Evolutionary conservation across 2,888 invertebrate genomes (phyloP).

Genomic region (Sarcophaga caerulescens): DNA sequence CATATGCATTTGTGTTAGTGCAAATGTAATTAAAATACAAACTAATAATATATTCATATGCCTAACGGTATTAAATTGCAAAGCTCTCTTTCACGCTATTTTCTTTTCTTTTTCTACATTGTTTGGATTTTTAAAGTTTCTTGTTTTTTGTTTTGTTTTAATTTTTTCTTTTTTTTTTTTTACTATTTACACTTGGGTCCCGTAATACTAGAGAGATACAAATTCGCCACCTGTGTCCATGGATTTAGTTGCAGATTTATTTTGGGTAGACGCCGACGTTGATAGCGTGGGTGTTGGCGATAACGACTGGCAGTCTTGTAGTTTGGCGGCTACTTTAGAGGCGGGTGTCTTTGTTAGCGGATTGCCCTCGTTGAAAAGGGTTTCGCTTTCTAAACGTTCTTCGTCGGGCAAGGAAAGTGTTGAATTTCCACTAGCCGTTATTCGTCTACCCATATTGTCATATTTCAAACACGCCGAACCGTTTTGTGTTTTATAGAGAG

Average conservation of each 20-base stretch:
- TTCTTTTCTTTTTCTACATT: background rate
- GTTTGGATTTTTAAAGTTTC: background rate
- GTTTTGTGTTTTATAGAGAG: slow-evolving; percentile 69
- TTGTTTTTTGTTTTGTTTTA: background rate
- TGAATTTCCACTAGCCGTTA: slow-evolving; percentile 94
- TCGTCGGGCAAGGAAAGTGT: slow-evolving; percentile 90
- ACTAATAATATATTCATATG: slow-evolving; percentile 26
- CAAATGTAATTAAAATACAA: slow-evolving; percentile 45
- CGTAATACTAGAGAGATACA: slow-evolving; percentile 81
- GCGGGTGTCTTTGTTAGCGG: slow-evolving; percentile 70
- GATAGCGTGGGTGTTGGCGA: slow-evolving; percentile 60
- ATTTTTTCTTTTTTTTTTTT: background rate
- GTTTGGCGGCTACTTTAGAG: slow-evolving; percentile 68
- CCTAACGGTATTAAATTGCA: slow-evolving; percentile 30
- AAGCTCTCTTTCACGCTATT: slow-evolving; percentile 31
- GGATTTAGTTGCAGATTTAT: slow-evolving; percentile 55
- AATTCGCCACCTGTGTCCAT: slow-evolving; percentile 76
- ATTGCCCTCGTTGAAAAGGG: slow-evolving; percentile 77
- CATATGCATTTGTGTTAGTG: slow-evolving; percentile 8
- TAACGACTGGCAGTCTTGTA: slow-evolving; percentile 68
- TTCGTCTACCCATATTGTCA: slow-evolving; percentile 94
- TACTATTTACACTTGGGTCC: slow-evolving; percentile 78
- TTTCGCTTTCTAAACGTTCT: slow-evolving; percentile 79
- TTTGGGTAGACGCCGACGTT: slow-evolving; percentile 68
- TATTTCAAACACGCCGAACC: slow-evolving; percentile 83